Base-by-base conservation (phyloP, 2,888 invertebrate genomes). In the Eledone cirrhosa region DNA sequence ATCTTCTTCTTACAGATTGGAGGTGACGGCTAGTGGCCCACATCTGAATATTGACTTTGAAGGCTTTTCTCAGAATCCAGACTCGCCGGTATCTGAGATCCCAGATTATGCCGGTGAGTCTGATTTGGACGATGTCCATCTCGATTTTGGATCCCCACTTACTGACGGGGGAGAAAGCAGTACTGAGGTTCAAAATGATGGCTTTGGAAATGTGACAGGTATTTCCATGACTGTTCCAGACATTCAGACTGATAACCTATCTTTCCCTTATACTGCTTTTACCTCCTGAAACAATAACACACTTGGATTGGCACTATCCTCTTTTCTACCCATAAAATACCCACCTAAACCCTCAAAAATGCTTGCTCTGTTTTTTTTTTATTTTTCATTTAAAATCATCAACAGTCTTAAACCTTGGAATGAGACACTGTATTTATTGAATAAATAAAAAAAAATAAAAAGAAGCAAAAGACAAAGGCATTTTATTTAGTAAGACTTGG, bases 21-120 rank as follows among this genome's bases (percentile, higher is more conserved):
- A 82, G 77, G 33, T 80, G 63, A 78, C 75, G 24, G 78, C 78
- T 27, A 77, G 76, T 48, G 81, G 81, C 22, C 76, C 79, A n/a
- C 75, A 79, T 22, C 65, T 80, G 19, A 78, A 82, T 80, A 80
- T 81, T 76, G 80, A 78, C 69, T 81, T 83, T 76, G 82, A 82
- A 41, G 81, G 82, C 41, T 83, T 83, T 75, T 77, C 80, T 24
- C 78, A 84, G 72, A 80, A 84, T 69, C 85, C 83, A 76, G 88
- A 87, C 74, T 88, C 88, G 5, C 88, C 88, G 0, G 80, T 82
- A 47, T 88, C 88, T 0, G 89, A 89, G 77, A 84, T 83, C 48
- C 86, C 86, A 22, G 90, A 89, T 82, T 89, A 89, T 80, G 88
- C 86, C 48, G 87, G 87, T 59, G 90, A 89, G 83, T 88, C 87